Evolutionary conservation across 2,113 vertebrate genomes (phyloP).

Genomic region (Trogon surrucura): DNA sequence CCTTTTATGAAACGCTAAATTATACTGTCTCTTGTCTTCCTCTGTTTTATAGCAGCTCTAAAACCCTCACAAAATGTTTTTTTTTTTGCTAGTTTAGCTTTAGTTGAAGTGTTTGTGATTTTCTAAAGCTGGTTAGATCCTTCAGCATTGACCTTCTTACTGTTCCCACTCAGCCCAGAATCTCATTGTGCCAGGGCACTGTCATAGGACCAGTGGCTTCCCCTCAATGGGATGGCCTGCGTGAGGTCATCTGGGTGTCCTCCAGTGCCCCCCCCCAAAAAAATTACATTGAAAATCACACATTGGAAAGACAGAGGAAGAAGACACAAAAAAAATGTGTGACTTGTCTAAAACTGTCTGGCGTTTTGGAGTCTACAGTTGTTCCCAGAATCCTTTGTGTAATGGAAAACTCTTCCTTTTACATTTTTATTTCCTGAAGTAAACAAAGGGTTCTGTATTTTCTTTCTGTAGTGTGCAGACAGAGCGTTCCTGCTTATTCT

Average conservation of each 20-base stretch:
- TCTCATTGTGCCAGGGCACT: no score
- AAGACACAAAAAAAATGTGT: background rate
- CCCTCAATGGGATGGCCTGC: background rate
- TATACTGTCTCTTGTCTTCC: background rate
- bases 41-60: background rate
- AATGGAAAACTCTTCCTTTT: background rate
- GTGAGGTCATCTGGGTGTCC: rapidly evolving
- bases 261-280: background rate
- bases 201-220: rapidly evolving
- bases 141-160: background rate
- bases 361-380: background rate
- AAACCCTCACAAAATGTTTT: background rate
- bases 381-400: background rate
- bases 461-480: background rate
- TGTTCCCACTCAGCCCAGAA: background rate
- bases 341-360: background rate
- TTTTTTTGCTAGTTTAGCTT: background rate
- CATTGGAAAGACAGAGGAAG: background rate
- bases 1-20: background rate
- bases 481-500: background rate
- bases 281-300: background rate
- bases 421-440: background rate
- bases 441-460: background rate
- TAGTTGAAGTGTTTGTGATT: background rate
- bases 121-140: background rate